A percentile compares a stretch with the other conserved stretches of the same genome.
phyloP scores from a whole-genome alignment of 1,140 invertebrate genomes.

The Atta texana region DNA sequence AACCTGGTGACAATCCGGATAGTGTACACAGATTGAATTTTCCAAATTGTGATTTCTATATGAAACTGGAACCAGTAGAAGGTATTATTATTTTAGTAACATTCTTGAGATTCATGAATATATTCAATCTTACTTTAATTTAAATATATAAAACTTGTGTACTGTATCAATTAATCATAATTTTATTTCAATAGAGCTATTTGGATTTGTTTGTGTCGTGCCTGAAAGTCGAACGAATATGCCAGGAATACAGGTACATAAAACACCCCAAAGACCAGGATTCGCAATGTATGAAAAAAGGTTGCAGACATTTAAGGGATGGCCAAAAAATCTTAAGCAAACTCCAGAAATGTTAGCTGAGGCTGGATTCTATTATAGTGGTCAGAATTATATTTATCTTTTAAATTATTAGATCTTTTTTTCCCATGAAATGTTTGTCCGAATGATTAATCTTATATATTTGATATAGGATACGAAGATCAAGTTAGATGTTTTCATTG shows the following conservation, averaged over 20 bases:
- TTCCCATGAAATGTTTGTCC: background rate
- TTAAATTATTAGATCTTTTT: background rate
- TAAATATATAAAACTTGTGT: background rate
- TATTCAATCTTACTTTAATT: background rate
- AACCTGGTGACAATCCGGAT: conserved; percentile 90
- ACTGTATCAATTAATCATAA: background rate
- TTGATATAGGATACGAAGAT: conserved; percentile 87
- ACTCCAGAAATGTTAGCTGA: conserved; percentile 89
- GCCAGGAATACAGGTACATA: conserved; percentile 89
- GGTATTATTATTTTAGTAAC: conserved; percentile 66
- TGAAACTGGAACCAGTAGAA: conserved; percentile 79
- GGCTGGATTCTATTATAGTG: conserved; percentile 93
- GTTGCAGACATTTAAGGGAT: conserved; percentile 88
- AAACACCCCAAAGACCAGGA: conserved; percentile 87
- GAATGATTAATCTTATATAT: conserved; percentile 54
- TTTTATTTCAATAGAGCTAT: conserved; percentile 71
- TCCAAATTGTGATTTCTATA: conserved; percentile 89
- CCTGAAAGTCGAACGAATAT: conserved; percentile 82
- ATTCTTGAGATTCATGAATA: background rate
- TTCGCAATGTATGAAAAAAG: conserved; percentile 89
- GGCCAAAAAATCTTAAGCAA: conserved; percentile 89
- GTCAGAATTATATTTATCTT: conserved; percentile 79
- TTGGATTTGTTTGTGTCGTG: conserved; percentile 78
- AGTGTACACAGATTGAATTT: conserved; percentile 91
- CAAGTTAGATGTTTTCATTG: conserved; percentile 97